Evolutionary conservation across 2,888 invertebrate genomes (phyloP), one percentile per base, ranked within the genome.

Genomic region (Exephanes ischioxanthus): DNA sequence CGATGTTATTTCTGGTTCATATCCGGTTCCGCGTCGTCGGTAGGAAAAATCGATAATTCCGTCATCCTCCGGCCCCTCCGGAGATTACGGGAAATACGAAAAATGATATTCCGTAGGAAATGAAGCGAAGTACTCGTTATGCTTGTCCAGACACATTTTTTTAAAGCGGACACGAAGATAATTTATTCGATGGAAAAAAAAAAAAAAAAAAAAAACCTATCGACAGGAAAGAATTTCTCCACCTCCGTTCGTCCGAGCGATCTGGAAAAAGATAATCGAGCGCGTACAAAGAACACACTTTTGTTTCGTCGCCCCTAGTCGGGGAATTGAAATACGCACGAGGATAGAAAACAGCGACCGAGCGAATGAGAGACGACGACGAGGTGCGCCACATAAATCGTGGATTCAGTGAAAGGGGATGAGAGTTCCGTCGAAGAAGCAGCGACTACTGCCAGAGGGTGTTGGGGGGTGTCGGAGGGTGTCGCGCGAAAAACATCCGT

Each of bases 331-430:
- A 77, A 77, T 53, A 67, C 67, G 37, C 7, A 45, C 37, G 6
- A 19, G 51, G 9, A 11, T 11, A 30, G 14, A 45, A 45, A 14
- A 14, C 45, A 45, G 22, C 41, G 41, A 14, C 16, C 26, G 41
- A 58, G 45, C 41, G 73, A 73, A 73, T 37, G 41, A 73, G 48
- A 33, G 58, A 68, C 75, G 68, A 58, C 73, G 37, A 45, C 45
- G 45, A 73, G 73, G 73, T 45, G 19, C 16, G 58, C 55, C 48
- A 45, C 73, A 68, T 80, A 75, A 80, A 80, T 80, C 80, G 75
- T 68, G 58, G 45, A 67, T 80, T 68, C 61, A 58, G 68, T 37
- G 33, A 11, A 41, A 53, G n/a, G 33, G 33, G 73, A 22, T 58
- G 45, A 68, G 22, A 16, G 48, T 26, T 48, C 30, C 55, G 51